Evolutionary conservation across 2,888 invertebrate genomes (phyloP).

Genomic region (Dorcus parallelipipedus): DNA sequence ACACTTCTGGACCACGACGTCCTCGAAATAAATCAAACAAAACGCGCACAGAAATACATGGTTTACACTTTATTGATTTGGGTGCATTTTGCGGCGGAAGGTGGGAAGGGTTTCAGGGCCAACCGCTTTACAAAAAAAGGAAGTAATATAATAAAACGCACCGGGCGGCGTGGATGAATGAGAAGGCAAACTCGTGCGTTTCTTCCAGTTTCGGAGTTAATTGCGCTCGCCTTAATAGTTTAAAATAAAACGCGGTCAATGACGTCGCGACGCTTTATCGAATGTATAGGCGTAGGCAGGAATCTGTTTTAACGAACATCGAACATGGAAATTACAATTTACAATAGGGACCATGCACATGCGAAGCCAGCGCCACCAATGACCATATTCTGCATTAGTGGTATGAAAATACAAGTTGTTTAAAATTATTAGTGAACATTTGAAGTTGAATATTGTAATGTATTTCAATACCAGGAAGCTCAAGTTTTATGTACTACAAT

Average conservation of each 20-base stretch:
- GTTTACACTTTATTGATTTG: constrained; percentile 3
- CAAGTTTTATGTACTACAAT: no score
- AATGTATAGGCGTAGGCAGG: no score
- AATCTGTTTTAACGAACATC: no score
- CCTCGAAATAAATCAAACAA: background rate
- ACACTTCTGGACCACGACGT: background rate
- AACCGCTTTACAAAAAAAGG: background rate
- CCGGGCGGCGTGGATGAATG: background rate
- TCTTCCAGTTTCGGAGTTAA: background rate
- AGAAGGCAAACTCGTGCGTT: background rate
- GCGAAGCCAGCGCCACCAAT: no score
- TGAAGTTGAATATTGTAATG: no score
- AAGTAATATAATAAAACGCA: background rate
- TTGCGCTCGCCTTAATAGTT: background rate
- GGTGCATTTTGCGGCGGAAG: background rate
- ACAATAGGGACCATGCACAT: no score
- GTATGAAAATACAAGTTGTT: no score
- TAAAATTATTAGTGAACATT: no score
- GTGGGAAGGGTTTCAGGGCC: constrained; percentile 9
- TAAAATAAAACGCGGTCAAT: background rate
- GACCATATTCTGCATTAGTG: no score
- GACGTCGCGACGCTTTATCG: background rate
- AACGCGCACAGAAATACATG: background rate
- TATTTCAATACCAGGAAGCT: no score
- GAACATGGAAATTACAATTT: no score